Percentiles rank a stretch among this genome's conserved stretches.
Evolutionary conservation across 2,888 invertebrate species (phyloP).

Genomic region (Volucella inanis): DNA sequence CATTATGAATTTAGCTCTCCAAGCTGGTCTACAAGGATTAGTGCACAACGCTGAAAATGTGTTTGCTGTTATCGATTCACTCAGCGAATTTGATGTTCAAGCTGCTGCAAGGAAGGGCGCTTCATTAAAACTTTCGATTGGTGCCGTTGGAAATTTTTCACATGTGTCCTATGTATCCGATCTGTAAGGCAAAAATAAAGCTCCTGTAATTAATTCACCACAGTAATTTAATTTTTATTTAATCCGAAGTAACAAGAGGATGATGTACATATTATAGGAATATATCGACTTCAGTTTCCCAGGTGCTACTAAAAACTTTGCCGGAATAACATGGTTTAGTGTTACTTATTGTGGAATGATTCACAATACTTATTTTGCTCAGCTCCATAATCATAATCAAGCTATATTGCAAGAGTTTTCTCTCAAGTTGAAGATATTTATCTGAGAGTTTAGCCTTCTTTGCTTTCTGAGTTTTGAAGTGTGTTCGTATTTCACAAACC

Average conservation of each 20-base stretch:
- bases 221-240: constrained; percentile 67
- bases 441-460: no score
- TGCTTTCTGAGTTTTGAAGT: no score
- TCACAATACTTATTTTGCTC: no score
- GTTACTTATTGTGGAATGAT: no score
- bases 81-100: constrained; percentile 88
- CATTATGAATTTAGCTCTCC: constrained; percentile 87
- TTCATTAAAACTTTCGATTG: constrained; percentile 89
- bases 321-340: no score
- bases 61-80: constrained; percentile 87
- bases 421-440: no score
- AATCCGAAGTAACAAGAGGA: constrained; percentile 56
- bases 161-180: constrained; percentile 91
- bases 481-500: no score
- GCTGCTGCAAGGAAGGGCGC: constrained; percentile 88
- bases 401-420: no score
- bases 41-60: constrained; percentile 85
- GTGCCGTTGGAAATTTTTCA: constrained; percentile 90
- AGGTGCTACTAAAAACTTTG: no score
- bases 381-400: no score
- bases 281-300: no score
- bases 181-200: constrained; percentile 81
- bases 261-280: no score
- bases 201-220: constrained; percentile 51
- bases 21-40: constrained; percentile 87